phyloP scores from a whole-genome alignment of 2,113 vertebrate species.

The Leptobrachium ailaonicum region DNA sequence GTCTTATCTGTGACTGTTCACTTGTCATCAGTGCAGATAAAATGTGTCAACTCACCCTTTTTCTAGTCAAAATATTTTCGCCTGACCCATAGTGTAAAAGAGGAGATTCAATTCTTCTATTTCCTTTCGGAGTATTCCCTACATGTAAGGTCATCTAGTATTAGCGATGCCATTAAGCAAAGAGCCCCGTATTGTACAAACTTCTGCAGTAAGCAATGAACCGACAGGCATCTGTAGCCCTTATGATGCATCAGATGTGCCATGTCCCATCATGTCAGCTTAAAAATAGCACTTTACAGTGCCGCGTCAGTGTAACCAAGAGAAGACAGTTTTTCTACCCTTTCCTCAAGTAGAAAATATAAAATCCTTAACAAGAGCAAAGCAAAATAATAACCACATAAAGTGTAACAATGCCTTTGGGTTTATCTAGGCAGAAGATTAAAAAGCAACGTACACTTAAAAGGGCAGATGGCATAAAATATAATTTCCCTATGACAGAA shows the following conservation, averaged over 20 bases:
- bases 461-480: neutral
- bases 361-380: constrained; percentile 14
- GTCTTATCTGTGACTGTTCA: constrained; percentile 27
- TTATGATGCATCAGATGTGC: constrained; percentile 45
- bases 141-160: constrained; percentile 31
- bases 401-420: neutral
- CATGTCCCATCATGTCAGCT: constrained; percentile 47
- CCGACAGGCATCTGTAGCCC: constrained; percentile 39
- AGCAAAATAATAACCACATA: constrained; percentile 5
- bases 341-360: constrained; percentile 12
- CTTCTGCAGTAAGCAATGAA: constrained; percentile 36
- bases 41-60: constrained; percentile 26
- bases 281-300: constrained; percentile 42
- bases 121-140: neutral
- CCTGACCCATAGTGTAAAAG: constrained; percentile 13
- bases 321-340: constrained; percentile 7
- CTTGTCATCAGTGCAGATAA: constrained; percentile 29
- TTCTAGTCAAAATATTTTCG: constrained; percentile 36
- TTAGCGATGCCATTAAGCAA: constrained; percentile 37
- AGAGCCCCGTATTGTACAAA: constrained; percentile 23
- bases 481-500: neutral
- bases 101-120: neutral
- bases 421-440: constrained; percentile 11
- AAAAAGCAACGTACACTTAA: neutral
- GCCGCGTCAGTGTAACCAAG: constrained; percentile 24